A percentile compares a stretch with the other conserved stretches of the same genome.
Conservation (phyloP, 2,888 invertebrate species). For the Prostheceraeus crozeri region DNA sequence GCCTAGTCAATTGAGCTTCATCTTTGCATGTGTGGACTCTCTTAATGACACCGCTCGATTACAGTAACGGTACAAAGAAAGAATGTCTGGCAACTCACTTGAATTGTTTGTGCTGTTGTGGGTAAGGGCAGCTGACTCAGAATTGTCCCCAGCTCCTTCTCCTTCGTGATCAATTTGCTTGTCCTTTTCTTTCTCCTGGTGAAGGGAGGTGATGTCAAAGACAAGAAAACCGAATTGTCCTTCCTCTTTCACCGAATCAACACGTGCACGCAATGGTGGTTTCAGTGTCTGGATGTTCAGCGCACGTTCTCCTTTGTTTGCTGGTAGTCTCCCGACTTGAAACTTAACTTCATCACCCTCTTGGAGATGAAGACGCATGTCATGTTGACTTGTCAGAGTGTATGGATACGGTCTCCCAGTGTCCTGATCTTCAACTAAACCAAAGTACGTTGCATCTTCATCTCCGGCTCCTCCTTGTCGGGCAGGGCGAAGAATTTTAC, state of each 20-base stretch:
- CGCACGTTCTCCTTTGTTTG: conserved; percentile 21
- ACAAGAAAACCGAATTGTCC: conserved; percentile 24
- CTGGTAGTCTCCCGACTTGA: neutral
- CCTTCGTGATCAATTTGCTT: too few species aligned
- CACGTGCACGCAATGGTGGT: neutral
- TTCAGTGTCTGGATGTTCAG: neutral
- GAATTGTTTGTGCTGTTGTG: too few species aligned
- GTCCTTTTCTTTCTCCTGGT: neutral
- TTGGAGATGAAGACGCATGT: conserved; percentile 2
- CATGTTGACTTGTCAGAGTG: conserved; percentile 8
- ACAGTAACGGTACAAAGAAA: too few species aligned
- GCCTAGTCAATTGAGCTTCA: too few species aligned
- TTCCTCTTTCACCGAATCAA: neutral
- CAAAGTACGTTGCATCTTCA: neutral
- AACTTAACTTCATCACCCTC: conserved; percentile 9
- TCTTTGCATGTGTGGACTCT: too few species aligned
- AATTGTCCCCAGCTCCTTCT: conserved; percentile 43
- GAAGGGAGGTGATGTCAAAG: neutral
- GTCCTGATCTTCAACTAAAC: conserved; percentile 13
- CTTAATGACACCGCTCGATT: too few species aligned
- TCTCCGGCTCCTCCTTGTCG: conserved; percentile 19
- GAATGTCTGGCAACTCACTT: too few species aligned
- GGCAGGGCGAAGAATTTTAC: conserved; percentile 6
- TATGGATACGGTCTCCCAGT: conserved; percentile 3
- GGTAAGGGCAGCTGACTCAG: conserved; percentile 47